phyloP scores from a whole-genome alignment of 1,140 invertebrate genomes.

The Zophobas morio region DNA sequence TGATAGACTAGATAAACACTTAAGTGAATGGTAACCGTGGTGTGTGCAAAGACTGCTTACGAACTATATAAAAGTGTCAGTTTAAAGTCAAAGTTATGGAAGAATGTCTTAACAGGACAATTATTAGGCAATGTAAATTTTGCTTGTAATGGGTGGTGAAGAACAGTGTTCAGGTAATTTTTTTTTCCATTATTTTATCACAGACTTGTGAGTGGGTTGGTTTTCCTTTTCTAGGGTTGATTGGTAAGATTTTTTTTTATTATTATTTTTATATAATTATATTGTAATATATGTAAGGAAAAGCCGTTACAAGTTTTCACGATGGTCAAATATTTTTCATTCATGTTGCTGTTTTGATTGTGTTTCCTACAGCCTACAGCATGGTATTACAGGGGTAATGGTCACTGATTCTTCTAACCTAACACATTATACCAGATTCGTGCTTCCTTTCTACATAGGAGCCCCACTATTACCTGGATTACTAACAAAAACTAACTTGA shows the following conservation, averaged over 20 bases:
- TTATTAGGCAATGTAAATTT: conserved; percentile 37
- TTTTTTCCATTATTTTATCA: conserved; percentile 29
- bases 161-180: conserved; percentile 36
- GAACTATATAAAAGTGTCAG: conserved; percentile 50
- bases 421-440: too few relatives aligned
- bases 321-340: not conserved
- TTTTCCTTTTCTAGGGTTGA: conserved; percentile 40
- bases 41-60: conserved; percentile 55
- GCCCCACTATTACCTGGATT: too few relatives aligned
- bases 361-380: too few relatives aligned
- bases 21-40: conserved; percentile 50
- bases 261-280: conserved; percentile 17
- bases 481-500: too few relatives aligned
- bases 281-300: not conserved
- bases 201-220: conserved; percentile 25
- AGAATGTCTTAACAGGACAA: conserved; percentile 36
- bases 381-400: too few relatives aligned
- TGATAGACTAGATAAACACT: conserved; percentile 36
- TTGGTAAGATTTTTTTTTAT: conserved; percentile 51
- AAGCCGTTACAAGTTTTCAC: not conserved
- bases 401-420: too few relatives aligned
- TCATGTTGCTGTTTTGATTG: not conserved
- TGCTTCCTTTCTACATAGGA: too few relatives aligned
- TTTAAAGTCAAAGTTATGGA: conserved; percentile 44
- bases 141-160: conserved; percentile 28